A percentile compares a stretch with the other conserved stretches of the same genome.
phyloP scores from a whole-genome alignment of 2,888 invertebrate species.

The Idaea aversata region DNA sequence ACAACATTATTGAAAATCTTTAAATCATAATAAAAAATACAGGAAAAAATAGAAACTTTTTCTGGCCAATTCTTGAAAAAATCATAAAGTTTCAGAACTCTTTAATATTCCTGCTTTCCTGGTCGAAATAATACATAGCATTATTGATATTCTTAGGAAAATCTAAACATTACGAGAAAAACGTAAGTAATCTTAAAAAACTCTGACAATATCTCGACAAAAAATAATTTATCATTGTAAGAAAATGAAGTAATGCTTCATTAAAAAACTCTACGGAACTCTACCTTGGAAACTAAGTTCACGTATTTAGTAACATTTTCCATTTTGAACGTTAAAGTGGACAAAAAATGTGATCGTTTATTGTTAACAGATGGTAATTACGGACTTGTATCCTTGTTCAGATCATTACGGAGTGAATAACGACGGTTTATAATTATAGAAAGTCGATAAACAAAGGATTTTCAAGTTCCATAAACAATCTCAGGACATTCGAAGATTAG shows the following conservation, averaged over 20 bases:
- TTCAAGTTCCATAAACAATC: not conserved
- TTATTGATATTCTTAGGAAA: too few relatives aligned
- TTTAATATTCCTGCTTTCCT: too few relatives aligned
- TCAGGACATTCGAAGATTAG: too few relatives aligned
- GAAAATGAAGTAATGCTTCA: not conserved
- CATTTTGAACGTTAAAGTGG: conserved; percentile 25
- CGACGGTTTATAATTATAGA: not conserved
- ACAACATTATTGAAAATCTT: too few relatives aligned
- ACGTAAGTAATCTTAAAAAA: too few relatives aligned
- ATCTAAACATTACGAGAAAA: too few relatives aligned
- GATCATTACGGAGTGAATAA: not conserved
- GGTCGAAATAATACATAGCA: too few relatives aligned
- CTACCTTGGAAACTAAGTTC: conserved; percentile 21
- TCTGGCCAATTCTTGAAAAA: too few relatives aligned
- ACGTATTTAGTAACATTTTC: conserved; percentile 27
- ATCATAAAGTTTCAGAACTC: too few relatives aligned
- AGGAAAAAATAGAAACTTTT: too few relatives aligned
- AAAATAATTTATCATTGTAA: not conserved
- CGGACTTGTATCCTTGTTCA: conserved; percentile 24
- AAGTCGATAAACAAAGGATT: not conserved
- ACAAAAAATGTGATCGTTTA: conserved; percentile 30
- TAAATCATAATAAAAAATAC: too few relatives aligned
- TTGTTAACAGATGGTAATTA: conserved; percentile 27
- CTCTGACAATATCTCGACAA: too few relatives aligned
- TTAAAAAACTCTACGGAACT: not conserved